Evolutionary conservation across 2,113 vertebrate genomes (phyloP).

Genomic region (Sebastes fasciatus): DNA sequence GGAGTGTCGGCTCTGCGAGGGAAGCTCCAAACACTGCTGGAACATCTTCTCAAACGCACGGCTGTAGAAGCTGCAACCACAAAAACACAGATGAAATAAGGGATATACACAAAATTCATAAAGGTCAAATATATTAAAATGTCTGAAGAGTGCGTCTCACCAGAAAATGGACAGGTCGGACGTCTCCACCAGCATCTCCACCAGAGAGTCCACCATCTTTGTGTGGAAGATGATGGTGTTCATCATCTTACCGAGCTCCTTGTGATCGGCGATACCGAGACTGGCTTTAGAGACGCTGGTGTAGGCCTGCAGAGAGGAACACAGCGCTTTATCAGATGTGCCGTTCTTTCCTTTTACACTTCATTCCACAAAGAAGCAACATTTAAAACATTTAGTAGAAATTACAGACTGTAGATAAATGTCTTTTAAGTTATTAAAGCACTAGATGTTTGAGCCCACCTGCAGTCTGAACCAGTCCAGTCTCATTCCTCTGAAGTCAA

Average conservation of each 20-base stretch:
- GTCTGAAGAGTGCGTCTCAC: slow-evolving; percentile 77
- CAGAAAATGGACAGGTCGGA: slow-evolving; percentile 99
- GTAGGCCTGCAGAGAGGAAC: slow-evolving; percentile 87
- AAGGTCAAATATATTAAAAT: not conserved
- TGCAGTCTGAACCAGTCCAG: slow-evolving; percentile 99
- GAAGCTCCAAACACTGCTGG: slow-evolving; percentile 98
- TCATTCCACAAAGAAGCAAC: not conserved
- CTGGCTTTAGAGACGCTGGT: slow-evolving; percentile 98
- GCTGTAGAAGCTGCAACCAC: slow-evolving; percentile 93
- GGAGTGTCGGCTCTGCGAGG: slow-evolving; percentile 97
- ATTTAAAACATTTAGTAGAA: not conserved
- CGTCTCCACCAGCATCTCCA: slow-evolving; percentile 99
- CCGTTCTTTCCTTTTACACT: not conserved
- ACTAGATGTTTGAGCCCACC: slow-evolving; percentile 79
- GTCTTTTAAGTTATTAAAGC: not conserved
- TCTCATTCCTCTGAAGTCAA: slow-evolving; percentile 99
- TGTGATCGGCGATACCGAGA: slow-evolving; percentile 93
- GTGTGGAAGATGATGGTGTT: slow-evolving; percentile 99
- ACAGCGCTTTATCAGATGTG: no score
- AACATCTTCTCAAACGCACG: slow-evolving; percentile 99
- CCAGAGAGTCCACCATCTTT: slow-evolving; percentile 99
- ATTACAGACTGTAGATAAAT: not conserved
- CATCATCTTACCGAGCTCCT: slow-evolving; percentile 99
- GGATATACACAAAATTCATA: not conserved
- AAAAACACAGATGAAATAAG: not conserved